These are phyloP conservation scores for Smutsia temminckii DNA, from an alignment of 2,797 vertebrate species.

Conservation along the genomic window DNA sequence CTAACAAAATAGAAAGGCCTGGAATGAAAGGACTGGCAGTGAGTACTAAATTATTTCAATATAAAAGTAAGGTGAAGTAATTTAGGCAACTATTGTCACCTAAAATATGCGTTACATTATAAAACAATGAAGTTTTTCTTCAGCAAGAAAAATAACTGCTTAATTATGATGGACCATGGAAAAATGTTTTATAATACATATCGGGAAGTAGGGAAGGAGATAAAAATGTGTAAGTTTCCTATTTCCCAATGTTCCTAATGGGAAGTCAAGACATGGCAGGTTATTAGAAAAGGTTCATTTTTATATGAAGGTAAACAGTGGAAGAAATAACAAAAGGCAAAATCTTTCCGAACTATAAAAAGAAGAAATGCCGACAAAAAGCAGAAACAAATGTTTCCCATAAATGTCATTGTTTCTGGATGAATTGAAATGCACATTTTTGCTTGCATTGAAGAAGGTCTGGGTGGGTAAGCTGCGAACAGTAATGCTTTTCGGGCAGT, in stretches of 20 bases:
- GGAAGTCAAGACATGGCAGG: neutral
- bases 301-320: neutral
- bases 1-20: neutral
- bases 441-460: rapidly evolving
- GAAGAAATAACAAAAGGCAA: neutral
- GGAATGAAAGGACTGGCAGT: neutral
- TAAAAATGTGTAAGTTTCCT: neutral
- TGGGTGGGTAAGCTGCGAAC: rapidly evolving
- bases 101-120: neutral
- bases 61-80: neutral
- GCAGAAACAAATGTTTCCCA: neutral
- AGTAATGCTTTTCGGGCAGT: rapidly evolving
- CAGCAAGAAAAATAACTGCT: neutral
- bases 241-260: neutral
- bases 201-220: neutral
- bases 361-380: neutral
- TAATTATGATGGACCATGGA: neutral
- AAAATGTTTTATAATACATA: neutral
- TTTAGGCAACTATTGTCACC: neutral
- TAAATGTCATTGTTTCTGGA: neutral
- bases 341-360: neutral
- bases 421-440: neutral
- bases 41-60: neutral
- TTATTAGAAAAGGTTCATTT: neutral
- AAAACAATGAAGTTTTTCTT: neutral